Conservation (phyloP, 2,113 vertebrate genomes). For the Vombatus ursinus region DNA sequence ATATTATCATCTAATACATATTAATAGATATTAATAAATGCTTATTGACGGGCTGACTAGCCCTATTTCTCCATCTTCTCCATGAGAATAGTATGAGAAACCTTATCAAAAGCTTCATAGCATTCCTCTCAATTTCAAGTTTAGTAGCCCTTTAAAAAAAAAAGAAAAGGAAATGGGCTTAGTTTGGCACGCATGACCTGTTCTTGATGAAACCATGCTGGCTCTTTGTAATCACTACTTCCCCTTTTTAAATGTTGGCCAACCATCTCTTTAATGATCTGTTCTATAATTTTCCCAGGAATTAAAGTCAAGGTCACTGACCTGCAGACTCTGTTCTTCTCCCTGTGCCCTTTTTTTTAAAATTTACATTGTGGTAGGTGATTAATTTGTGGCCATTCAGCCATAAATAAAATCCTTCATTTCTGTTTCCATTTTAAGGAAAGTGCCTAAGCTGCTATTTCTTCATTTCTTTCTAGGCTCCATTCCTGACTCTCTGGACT, state of each 20-base stretch:
- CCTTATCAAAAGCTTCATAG: neutral
- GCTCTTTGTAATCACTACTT: neutral
- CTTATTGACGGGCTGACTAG: neutral
- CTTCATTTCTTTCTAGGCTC: neutral
- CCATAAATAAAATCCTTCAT: neutral
- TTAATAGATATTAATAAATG: neutral
- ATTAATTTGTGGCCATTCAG: neutral
- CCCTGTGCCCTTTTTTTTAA: too few relatives aligned
- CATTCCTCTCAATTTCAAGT: neutral
- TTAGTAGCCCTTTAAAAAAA: neutral
- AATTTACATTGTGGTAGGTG: neutral
- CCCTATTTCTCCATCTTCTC: neutral
- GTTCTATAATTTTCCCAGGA: neutral
- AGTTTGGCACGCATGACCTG: neutral
- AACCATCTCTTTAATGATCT: neutral
- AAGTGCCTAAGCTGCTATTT: neutral
- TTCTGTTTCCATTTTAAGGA: neutral
- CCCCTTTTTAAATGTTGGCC: neutral
- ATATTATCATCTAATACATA: neutral
- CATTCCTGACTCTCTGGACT: neutral
- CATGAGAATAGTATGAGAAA: neutral
- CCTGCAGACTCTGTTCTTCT: neutral
- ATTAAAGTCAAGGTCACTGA: neutral
- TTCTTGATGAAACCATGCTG: neutral
- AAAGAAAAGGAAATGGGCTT: neutral